These are phyloP conservation scores for Phoronis australis DNA, from an alignment of 2,888 invertebrate species.

Conservation along the genomic window DNA sequence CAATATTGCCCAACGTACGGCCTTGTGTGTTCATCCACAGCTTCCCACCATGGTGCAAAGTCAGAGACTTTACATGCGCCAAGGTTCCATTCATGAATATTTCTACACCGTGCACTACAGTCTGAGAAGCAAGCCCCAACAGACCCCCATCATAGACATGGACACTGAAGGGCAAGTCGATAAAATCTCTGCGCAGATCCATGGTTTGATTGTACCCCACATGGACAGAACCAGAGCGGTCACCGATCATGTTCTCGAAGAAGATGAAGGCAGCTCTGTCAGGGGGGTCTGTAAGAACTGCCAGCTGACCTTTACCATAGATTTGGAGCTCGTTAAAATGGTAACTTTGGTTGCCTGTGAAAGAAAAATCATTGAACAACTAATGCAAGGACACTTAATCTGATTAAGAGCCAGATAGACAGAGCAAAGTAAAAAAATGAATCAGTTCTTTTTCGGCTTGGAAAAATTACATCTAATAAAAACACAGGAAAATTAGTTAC, in stretches of 20 bases:
- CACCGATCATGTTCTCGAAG: slow-evolving; percentile 35
- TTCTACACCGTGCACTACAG: slow-evolving; percentile 26
- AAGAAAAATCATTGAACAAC: too few relatives aligned
- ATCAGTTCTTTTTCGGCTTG: too few relatives aligned
- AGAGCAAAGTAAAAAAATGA: too few relatives aligned
- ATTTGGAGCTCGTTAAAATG: slow-evolving; percentile 34
- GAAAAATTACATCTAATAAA: too few relatives aligned
- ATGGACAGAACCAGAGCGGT: slow-evolving; percentile 31
- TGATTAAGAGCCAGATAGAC: too few relatives aligned
- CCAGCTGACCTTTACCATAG: slow-evolving; percentile 31
- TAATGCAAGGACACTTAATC: too few relatives aligned
- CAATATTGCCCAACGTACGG: slow-evolving; percentile 15
- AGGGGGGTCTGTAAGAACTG: slow-evolving; percentile 24
- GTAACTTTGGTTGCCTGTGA: slow-evolving; percentile 17
- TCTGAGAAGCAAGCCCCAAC: slow-evolving; percentile 31
- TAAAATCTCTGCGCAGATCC: slow-evolving; percentile 22
- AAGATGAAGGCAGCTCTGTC: slow-evolving; percentile 17
- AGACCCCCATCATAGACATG: slow-evolving; percentile 29
- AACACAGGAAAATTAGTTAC: too few relatives aligned
- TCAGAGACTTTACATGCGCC: slow-evolving; percentile 28
- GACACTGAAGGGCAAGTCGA: slow-evolving; percentile 33
- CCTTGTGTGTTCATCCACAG: slow-evolving; percentile 27
- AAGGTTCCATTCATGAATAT: slow-evolving; percentile 32
- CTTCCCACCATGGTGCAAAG: slow-evolving; percentile 27
- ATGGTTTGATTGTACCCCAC: slow-evolving; percentile 25